phyloP scores from a whole-genome alignment of 1,140 invertebrate species.

The Lepidotrigona ventralis region DNA sequence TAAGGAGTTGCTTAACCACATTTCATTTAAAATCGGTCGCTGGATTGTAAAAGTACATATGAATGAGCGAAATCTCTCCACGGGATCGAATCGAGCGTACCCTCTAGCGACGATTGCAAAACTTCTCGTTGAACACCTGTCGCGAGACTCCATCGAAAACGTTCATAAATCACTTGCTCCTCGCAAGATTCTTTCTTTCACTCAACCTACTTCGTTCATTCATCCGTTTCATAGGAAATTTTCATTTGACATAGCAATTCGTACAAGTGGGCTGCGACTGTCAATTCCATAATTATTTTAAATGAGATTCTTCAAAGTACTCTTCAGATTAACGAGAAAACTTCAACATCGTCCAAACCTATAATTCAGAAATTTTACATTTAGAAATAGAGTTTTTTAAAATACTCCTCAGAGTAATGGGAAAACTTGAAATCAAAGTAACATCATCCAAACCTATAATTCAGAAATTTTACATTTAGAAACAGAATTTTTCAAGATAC shows the following conservation, averaged over 20 bases:
- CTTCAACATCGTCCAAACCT: not conserved
- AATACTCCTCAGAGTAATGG: too few species aligned
- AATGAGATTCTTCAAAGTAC: too few species aligned
- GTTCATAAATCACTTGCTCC: conserved; percentile 48
- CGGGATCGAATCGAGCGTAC: conserved; percentile 4
- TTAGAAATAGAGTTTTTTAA: too few species aligned
- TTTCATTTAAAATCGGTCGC: not conserved
- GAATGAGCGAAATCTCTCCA: conserved; percentile 25
- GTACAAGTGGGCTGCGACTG: too few species aligned
- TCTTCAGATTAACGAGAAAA: too few species aligned
- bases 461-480: not conserved
- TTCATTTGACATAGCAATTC: not conserved
- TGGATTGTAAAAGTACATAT: not conserved
- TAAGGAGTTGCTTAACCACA: not conserved
- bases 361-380: not conserved
- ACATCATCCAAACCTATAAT: not conserved
- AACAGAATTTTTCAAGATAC: too few species aligned
- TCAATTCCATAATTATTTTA: too few species aligned
- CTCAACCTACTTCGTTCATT: conserved; percentile 38
- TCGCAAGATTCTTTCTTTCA: not conserved
- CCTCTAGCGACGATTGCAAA: conserved; percentile 38
- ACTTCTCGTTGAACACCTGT: conserved; percentile 46
- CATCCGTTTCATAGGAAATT: conserved; percentile 7
- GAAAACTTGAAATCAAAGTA: not conserved
- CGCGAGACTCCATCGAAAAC: not conserved